Percentiles rank a stretch among this genome's conserved stretches.
Conservation (phyloP, 2,888 invertebrate species). For the Spodoptera picta region DNA sequence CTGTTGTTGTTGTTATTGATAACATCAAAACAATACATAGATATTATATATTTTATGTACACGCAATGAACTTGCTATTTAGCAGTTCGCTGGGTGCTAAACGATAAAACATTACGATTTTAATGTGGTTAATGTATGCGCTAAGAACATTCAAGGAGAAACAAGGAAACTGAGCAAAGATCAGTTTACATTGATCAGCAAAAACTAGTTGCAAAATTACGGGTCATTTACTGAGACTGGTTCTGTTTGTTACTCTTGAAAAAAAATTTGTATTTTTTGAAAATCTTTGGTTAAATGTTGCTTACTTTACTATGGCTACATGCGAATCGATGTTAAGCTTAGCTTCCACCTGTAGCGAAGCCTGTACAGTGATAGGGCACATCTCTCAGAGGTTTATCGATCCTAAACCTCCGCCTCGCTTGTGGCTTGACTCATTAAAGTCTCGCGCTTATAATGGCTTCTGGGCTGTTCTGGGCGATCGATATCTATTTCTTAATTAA, state of each 20-base stretch:
- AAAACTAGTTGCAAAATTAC: slow-evolving; percentile 5
- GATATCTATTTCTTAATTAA: slow-evolving; percentile 16
- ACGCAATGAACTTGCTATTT: slow-evolving; percentile 1
- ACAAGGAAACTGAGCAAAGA: slow-evolving; percentile 2
- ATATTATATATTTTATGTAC: too few species aligned
- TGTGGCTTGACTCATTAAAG: slow-evolving; percentile 27
- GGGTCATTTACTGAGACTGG: neutral
- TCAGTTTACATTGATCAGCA: neutral
- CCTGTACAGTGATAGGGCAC: slow-evolving; percentile 23
- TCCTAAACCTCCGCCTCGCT: slow-evolving; percentile 10
- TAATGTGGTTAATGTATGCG: slow-evolving; percentile 20
- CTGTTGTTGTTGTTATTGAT: too few species aligned
- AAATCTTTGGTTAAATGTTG: neutral
- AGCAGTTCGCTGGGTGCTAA: slow-evolving; percentile 2
- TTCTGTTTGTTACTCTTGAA: neutral
- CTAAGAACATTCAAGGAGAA: slow-evolving; percentile 18
- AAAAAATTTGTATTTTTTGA: too few species aligned
- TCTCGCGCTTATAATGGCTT: slow-evolving; percentile 31
- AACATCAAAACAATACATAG: too few species aligned
- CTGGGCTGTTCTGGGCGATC: slow-evolving; percentile 17
- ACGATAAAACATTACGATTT: slow-evolving; percentile 8
- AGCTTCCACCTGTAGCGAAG: slow-evolving; percentile 16
- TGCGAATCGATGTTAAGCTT: neutral
- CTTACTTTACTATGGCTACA: neutral
- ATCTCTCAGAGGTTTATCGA: slow-evolving; percentile 37